phyloP scores from a whole-genome alignment of 2,797 vertebrate species.

The Neostethus bicornis region DNA sequence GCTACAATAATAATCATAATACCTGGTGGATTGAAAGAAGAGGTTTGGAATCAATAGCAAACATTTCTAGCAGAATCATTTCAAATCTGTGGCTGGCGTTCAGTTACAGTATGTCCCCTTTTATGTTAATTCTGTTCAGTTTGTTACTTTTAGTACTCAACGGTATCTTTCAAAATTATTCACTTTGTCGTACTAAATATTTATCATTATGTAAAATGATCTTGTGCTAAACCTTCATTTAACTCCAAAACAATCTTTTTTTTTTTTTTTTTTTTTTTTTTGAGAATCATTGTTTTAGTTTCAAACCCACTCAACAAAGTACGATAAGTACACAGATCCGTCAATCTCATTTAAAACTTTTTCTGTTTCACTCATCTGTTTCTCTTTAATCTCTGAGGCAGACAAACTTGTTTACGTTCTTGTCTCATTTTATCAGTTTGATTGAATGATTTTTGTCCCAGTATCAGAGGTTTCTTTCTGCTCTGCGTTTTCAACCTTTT shows the following conservation, averaged over 20 bases:
- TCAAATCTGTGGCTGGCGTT: too few species aligned
- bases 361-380: background rate
- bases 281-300: too few species aligned
- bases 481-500: too few species aligned
- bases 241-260: background rate
- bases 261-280: background rate
- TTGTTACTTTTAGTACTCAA: background rate
- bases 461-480: too few species aligned
- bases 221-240: background rate
- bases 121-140: background rate
- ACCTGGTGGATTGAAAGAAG: background rate
- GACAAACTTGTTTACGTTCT: background rate
- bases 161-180: background rate
- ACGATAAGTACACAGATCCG: background rate
- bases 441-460: background rate
- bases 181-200: background rate
- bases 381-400: background rate
- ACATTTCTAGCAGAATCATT: background rate
- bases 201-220: background rate
- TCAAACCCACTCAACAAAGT: background rate
- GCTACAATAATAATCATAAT: too few species aligned
- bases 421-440: background rate
- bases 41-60: background rate
- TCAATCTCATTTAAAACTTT: background rate
- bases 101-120: too few species aligned